Base-by-base conservation (phyloP, 1,140 invertebrate species). In the Drosophila neocordata region DNA sequence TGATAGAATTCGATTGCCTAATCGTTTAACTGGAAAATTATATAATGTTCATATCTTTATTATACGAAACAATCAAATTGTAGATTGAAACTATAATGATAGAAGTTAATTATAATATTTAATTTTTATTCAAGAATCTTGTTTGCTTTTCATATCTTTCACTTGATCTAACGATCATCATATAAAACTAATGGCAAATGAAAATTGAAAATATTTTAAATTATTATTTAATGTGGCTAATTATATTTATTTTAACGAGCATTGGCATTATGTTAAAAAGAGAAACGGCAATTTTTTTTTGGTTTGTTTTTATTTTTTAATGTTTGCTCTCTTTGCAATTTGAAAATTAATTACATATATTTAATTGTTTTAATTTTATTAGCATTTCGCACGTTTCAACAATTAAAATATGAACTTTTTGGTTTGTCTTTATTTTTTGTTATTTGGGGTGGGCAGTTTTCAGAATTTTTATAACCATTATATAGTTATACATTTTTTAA, bases 321-420 rank as follows among this genome's bases (percentile, higher is more conserved):
- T 73, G 48, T 64, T 24, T 67, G 59, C 60, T 79, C 73, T 58
- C 73, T 52, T 77, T 70, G 74, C 60, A 72, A 75, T 79, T 79
- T 81, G 35, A 34, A 76, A 73, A 78, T 72, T 78, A 76, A 78
- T 71, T 83, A 69, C 41, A 55, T 71, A 56, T 58, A 65, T 70
- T 85, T 85, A 85, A 85, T 81, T 82, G 82, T 85, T 85, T 85
- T 87, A 62, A 53, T 79, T 73, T 83, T 57, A 71, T 72, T 83
- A 53, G 66, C 73, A 37, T 71, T 79, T 73, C 60, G 69, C 61
- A 79, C 73, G 79, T 63, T 66, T 41, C 65, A 48, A 65, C 74
- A 74, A 78, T 75, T 78, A 81, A 69, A 69, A 69, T 71, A 62
- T 70, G 82, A 87, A 76, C 82, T 78, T 78, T 74, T 48, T 48